A percentile compares a stretch with the other conserved stretches of the same genome.
phyloP scores from a whole-genome alignment of 2,888 invertebrate genomes.

The Scrobipalpa atriplicella region DNA sequence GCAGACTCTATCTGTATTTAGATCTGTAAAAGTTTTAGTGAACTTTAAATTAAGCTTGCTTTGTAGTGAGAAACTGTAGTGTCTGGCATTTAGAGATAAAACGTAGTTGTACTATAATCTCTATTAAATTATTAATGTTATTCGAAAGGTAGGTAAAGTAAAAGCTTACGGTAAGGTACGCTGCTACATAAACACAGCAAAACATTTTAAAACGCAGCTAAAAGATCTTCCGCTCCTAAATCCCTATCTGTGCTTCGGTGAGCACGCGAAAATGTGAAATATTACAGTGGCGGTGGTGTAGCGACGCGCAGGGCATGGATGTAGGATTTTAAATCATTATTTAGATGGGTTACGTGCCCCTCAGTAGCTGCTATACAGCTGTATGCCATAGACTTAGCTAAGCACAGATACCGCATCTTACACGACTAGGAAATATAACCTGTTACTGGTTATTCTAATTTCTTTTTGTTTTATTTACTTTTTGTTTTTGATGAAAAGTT shows the following conservation, averaged over 20 bases:
- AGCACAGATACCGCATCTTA: too few species aligned
- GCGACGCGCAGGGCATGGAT: slow-evolving; percentile 23
- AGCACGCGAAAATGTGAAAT: slow-evolving; percentile 41
- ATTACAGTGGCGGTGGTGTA: slow-evolving; percentile 35
- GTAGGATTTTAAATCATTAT: slow-evolving; percentile 31
- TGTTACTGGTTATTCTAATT: too few species aligned
- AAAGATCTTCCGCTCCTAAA: not conserved
- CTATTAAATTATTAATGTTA: too few species aligned
- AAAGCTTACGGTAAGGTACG: too few species aligned
- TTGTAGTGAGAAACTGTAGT: not conserved
- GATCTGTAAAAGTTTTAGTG: not conserved
- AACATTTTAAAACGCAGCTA: not conserved
- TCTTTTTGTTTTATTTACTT: too few species aligned
- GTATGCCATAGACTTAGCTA: not conserved
- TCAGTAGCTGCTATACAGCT: not conserved
- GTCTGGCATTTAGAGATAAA: not conserved
- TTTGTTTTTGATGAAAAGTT: too few species aligned
- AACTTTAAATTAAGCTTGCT: slow-evolving; percentile 19
- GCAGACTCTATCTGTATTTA: too few species aligned
- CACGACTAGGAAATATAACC: too few species aligned
- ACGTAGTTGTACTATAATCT: not conserved
- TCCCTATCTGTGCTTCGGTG: slow-evolving; percentile 13
- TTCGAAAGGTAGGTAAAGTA: too few species aligned
- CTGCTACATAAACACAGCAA: too few species aligned
- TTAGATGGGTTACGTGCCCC: slow-evolving; percentile 23